These are phyloP conservation scores for Petrophora chlorosata DNA, from an alignment of 2,888 invertebrate genomes.

Conservation along the genomic window DNA sequence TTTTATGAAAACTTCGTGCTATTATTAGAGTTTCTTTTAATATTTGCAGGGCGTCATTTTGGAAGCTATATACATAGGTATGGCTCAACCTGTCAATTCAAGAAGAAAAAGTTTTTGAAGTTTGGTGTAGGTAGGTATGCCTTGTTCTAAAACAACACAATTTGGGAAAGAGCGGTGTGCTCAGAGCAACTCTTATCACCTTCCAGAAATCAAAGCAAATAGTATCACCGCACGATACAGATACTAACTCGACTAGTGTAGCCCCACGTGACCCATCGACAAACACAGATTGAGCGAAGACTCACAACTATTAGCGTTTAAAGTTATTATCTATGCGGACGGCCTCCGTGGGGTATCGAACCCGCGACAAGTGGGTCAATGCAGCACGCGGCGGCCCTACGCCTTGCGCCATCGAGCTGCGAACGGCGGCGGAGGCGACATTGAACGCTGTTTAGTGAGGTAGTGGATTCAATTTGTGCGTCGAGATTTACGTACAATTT, in stretches of 20 bases:
- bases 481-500: not conserved
- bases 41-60: too few species aligned
- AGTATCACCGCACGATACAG: too few species aligned
- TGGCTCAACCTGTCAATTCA: too few species aligned
- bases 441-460: slow-evolving; percentile 26
- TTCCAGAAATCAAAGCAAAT: too few species aligned
- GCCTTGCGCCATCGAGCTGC: slow-evolving; percentile 43
- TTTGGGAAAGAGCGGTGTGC: too few species aligned
- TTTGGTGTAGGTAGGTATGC: too few species aligned
- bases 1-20: too few species aligned
- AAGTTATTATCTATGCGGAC: slow-evolving; percentile 67
- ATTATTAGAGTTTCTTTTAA: too few species aligned
- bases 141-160: too few species aligned
- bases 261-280: slow-evolving; percentile 31
- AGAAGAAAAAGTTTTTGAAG: too few species aligned
- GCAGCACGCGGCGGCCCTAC: slow-evolving; percentile 68
- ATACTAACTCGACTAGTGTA: not conserved
- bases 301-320: slow-evolving; percentile 57
- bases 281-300: slow-evolving; percentile 47
- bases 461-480: slow-evolving; percentile 7
- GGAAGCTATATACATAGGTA: too few species aligned
- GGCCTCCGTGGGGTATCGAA: slow-evolving; percentile 77
- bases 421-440: slow-evolving; percentile 49
- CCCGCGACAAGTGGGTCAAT: slow-evolving; percentile 75
- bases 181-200: too few species aligned